These are phyloP conservation scores for Pampusana beccarii DNA, from an alignment of 2,113 vertebrate genomes.

Conservation along the genomic window DNA sequence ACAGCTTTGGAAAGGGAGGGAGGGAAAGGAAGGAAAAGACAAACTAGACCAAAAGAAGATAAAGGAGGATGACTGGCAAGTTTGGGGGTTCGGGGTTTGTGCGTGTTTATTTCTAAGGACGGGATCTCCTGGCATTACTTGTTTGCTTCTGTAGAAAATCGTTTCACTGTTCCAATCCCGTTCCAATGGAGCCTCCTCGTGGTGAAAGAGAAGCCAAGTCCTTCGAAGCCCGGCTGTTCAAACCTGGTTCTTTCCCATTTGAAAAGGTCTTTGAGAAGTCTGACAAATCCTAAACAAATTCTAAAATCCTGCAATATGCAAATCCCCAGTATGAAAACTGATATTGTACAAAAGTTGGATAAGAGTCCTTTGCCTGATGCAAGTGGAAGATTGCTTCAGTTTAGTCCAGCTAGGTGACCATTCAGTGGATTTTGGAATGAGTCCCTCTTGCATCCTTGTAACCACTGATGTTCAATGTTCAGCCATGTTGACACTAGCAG, in stretches of 20 bases:
- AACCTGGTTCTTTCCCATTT: neutral
- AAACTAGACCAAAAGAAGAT: neutral
- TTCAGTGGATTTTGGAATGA: neutral
- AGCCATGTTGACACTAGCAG: neutral
- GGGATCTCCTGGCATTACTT: neutral
- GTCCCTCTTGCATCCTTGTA: neutral
- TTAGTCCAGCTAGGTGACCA: neutral
- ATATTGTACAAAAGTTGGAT: neutral
- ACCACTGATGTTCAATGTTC: neutral
- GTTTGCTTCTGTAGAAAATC: accelerated
- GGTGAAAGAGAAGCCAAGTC: neutral
- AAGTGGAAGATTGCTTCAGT: neutral
- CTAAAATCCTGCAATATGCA: neutral
- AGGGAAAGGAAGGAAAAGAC: neutral
- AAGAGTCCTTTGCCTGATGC: neutral
- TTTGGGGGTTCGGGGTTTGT: neutral
- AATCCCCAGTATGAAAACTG: neutral
- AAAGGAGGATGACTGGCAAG: neutral
- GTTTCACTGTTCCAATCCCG: neutral
- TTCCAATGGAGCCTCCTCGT: slow-evolving; percentile 24
- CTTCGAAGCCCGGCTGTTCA: neutral
- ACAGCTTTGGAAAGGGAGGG: neutral
- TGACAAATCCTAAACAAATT: neutral
- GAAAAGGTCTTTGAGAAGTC: neutral
- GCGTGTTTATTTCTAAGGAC: neutral